Base-by-base conservation (phyloP, 37 sponge, comb jelly and placozoan genomes). In the Agelas oroides region DNA sequence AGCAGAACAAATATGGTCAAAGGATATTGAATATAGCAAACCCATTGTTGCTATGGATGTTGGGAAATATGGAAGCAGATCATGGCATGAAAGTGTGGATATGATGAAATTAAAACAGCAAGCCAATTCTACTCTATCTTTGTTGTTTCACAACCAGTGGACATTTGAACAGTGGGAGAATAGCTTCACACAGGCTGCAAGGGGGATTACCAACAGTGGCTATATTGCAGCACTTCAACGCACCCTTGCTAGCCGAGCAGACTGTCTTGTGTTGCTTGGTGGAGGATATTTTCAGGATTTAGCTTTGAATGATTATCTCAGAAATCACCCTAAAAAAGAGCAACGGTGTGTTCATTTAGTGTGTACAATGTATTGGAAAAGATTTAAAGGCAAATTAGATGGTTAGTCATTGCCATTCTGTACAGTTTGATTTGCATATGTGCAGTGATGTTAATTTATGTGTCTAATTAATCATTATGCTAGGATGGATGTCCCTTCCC, bases 241-340 rank as follows among this genome's bases (percentile, higher is more conserved):
- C 13, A 61, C 73, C 24, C 32, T 82, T 8, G 83, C 83, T n/a
- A 59, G 72, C 53, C 21, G 61, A 5, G 59, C 71, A n/a, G 73
- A 71, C 64, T 82, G 83, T 36, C 73, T 73, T 2, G 20, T 82
- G 17, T 53, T 82, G 46, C 15, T 82, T 33, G 83, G 72, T 35
- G 83, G 83, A 59, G 73, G 83, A 8, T 66, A 75, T 61, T 75
- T 65, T 46, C 75, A 84, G 24, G 77, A 60, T 2, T 12, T 84
- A 14, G 75, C 85, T 32, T 35, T 67, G 0, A 70, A 73, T 13
- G 59, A 37, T 27, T 75, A 75, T 36, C 21, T 61, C 15, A 28
- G 24, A 2, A 61, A 21, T 54, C 73, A 73, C 61, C 34, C 36
- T 18, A 24, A 71, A 5, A 52, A 59, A n/a, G n/a, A n/a, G n/a